Percentiles rank a stretch among this genome's conserved stretches.
Conservation (phyloP, 2,888 invertebrate genomes). For the Notodonta ziczac region DNA sequence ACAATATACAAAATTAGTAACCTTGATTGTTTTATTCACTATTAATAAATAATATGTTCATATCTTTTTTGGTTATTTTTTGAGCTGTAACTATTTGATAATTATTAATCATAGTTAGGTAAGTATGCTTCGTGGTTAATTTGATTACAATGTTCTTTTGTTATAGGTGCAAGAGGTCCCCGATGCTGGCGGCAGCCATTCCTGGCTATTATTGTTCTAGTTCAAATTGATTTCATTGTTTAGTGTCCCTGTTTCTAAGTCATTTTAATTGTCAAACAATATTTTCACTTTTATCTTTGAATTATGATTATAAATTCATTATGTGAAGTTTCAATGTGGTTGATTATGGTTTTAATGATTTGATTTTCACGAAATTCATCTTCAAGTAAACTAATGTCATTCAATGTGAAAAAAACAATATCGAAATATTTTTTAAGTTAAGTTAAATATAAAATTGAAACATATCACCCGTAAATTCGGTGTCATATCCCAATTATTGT, state of each 20-base stretch:
- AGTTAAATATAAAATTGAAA: slow-evolving; percentile 45
- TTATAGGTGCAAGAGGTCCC: slow-evolving; percentile 67
- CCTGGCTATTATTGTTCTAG: slow-evolving; percentile 63
- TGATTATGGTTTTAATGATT: neutral
- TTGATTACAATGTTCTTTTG: slow-evolving; percentile 43
- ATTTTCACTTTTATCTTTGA: too few species aligned
- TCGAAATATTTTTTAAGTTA: slow-evolving; percentile 13
- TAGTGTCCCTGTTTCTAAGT: slow-evolving; percentile 30
- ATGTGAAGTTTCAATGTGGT: neutral
- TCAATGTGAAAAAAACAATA: neutral
- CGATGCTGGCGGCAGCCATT: slow-evolving; percentile 72
- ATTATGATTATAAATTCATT: neutral
- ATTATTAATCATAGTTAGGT: too few species aligned
- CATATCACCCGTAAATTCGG: slow-evolving; percentile 68
- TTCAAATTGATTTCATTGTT: slow-evolving; percentile 70
- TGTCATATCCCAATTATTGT: slow-evolving; percentile 61
- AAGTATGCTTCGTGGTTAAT: neutral
- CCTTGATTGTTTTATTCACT: too few species aligned
- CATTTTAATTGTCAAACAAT: too few species aligned
- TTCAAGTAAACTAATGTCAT: neutral
- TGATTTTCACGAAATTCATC: neutral
- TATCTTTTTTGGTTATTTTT: too few species aligned
- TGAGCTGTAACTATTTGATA: too few species aligned
- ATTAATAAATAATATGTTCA: too few species aligned
- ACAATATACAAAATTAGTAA: too few species aligned